A percentile compares a stretch with the other conserved stretches of the same genome.
These are phyloP conservation scores for Petrophora chlorosata DNA, from an alignment of 2,888 invertebrate species.

Conservation along the genomic window DNA sequence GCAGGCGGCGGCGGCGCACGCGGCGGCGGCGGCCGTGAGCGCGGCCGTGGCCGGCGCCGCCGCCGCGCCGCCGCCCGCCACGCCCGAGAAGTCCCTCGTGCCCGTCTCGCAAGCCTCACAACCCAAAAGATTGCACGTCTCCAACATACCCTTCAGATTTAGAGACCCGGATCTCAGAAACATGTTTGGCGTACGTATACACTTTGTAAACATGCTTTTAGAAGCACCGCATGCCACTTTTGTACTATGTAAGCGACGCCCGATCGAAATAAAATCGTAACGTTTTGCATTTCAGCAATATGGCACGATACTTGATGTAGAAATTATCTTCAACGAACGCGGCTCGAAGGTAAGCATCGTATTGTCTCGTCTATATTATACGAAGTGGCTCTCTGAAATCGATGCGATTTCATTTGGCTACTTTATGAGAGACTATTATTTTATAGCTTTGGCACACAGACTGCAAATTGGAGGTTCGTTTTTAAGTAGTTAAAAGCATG, in stretches of 20 bases:
- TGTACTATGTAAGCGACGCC: conserved; percentile 32
- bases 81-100: conserved; percentile 80
- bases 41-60: conserved; percentile 57
- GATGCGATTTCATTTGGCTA: conserved; percentile 64
- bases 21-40: conserved; percentile 70
- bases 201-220: conserved; percentile 25
- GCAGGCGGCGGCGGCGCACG: conserved; percentile 81
- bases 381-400: conserved; percentile 70
- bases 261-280: conserved; percentile 49
- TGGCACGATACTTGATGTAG: conserved; percentile 99
- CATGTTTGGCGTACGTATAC: conserved; percentile 97
- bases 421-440: conserved; percentile 40
- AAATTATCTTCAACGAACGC: conserved; percentile 99
- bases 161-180: conserved; percentile 99
- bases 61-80: conserved; percentile 57
- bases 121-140: conserved; percentile 98
- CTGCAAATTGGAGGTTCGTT: conserved; percentile 16
- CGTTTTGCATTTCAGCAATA: conserved; percentile 93
- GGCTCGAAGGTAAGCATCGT: conserved; percentile 97
- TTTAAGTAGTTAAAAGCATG: conserved; percentile 12
- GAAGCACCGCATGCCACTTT: conserved; percentile 49
- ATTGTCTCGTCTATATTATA: conserved; percentile 36
- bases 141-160: conserved; percentile 99
- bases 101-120: conserved; percentile 83
- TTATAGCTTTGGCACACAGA: conserved; percentile 30